A percentile compares a stretch with the other conserved stretches of the same genome.
These are phyloP conservation scores for Malacoraja senta DNA, from an alignment of 2,797 vertebrate genomes.

Conservation along the genomic window DNA sequence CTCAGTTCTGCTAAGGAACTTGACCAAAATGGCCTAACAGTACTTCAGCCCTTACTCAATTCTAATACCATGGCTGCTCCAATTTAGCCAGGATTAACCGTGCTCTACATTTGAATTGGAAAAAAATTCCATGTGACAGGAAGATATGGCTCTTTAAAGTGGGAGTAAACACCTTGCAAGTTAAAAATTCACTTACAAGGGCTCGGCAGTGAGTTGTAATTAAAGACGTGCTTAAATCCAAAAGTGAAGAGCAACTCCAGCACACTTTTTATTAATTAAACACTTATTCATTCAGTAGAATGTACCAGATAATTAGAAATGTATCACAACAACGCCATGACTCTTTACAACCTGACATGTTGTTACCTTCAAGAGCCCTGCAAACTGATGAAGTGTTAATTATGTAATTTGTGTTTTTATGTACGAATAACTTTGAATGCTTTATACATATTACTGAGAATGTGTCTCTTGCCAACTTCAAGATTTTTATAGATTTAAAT, in stretches of 20 bases:
- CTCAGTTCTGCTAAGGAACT: too few species aligned
- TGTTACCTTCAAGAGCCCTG: conserved; percentile 32
- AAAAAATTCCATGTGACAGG: not conserved
- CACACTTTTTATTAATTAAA: conserved; percentile 26
- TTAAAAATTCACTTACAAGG: not conserved
- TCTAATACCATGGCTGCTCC: too few species aligned
- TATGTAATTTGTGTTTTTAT: conserved; percentile 28
- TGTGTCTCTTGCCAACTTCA: not conserved
- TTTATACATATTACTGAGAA: not conserved
- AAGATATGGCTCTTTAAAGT: not conserved
- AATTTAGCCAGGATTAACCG: too few species aligned
- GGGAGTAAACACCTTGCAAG: not conserved
- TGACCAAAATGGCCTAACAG: too few species aligned
- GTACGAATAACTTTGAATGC: conserved; percentile 26
- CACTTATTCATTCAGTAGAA: conserved; percentile 25
- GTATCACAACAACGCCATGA: conserved; percentile 10
- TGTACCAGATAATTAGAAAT: conserved; percentile 24
- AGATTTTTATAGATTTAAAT: not conserved
- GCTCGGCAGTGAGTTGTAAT: conserved; percentile 5
- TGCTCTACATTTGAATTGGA: not conserved
- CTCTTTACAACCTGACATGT: conserved; percentile 28
- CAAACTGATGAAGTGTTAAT: conserved; percentile 35
- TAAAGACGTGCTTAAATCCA: conserved; percentile 1
- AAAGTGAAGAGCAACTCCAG: not conserved
- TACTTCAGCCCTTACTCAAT: too few species aligned